Evolutionary conservation across 2,888 invertebrate genomes (phyloP).

Genomic region (Elgonia sp.): DNA sequence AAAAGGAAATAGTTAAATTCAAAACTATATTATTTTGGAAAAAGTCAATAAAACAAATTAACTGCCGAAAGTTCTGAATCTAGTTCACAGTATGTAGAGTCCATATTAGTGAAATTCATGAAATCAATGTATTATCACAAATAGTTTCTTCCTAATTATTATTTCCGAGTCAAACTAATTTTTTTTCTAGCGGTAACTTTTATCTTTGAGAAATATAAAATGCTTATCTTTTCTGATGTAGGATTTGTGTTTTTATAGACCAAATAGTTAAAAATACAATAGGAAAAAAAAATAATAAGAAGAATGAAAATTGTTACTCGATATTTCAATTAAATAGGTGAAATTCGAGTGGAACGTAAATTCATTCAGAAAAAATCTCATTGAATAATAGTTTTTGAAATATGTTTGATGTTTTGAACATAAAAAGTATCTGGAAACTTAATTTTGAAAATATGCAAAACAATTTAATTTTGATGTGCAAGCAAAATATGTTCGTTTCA

Average conservation of each 20-base stretch:
- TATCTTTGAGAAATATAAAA: conserved; percentile 40
- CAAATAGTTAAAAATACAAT: too few species aligned
- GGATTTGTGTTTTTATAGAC: conserved; percentile 25
- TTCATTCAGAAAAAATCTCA: too few species aligned
- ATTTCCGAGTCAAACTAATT: conserved; percentile 36
- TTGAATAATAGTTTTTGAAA: too few species aligned
- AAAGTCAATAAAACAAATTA: conserved; percentile 15
- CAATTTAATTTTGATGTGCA: too few species aligned
- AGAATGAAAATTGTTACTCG: conserved; percentile 12
- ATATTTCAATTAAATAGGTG: conserved; percentile 27
- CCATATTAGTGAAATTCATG: conserved; percentile 37
- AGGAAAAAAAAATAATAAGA: conserved; percentile 18
- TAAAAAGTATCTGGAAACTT: too few species aligned
- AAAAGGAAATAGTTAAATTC: background rate
- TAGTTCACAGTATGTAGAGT: background rate
- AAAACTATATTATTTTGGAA: background rate
- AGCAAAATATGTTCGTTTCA: too few species aligned
- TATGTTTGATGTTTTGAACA: too few species aligned
- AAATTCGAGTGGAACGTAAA: too few species aligned
- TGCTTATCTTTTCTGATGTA: conserved; percentile 46
- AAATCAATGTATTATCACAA: conserved; percentile 37
- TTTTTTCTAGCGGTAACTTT: conserved; percentile 49
- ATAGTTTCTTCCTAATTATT: conserved; percentile 49
- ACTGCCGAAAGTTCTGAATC: background rate
- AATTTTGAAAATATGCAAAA: too few species aligned